Percentiles rank a stretch among this genome's conserved stretches.
Evolutionary conservation across 1,140 invertebrate species (phyloP).

Genomic region (Asbolus verrucosus): DNA sequence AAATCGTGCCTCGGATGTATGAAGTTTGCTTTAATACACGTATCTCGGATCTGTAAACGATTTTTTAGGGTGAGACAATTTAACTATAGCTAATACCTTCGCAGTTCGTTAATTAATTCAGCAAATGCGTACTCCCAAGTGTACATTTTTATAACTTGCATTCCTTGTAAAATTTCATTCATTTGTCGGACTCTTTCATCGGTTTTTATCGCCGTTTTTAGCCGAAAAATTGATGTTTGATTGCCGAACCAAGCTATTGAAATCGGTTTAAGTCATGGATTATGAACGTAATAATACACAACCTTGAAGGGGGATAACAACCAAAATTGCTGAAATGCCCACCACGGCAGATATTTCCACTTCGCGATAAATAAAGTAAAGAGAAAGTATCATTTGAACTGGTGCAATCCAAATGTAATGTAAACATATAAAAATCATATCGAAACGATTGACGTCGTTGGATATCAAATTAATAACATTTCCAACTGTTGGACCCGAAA

Average conservation of each 20-base stretch:
- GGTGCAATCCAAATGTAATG: constrained; percentile 79
- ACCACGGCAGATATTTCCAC: constrained; percentile 80
- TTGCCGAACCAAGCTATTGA: constrained; percentile 55
- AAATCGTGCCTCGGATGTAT: constrained; percentile 78
- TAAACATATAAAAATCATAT: constrained; percentile 71
- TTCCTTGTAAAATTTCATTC: constrained; percentile 72
- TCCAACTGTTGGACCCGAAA: constrained; percentile 80
- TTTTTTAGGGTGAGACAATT: background rate
- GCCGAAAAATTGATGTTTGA: constrained; percentile 66
- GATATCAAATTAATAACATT: constrained; percentile 88
- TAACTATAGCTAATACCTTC: constrained; percentile 47
- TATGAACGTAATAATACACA: too few species aligned
- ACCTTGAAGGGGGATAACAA: constrained; percentile 88
- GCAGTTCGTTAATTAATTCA: constrained; percentile 63
- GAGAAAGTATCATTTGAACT: constrained; percentile 68
- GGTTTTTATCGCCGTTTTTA: constrained; percentile 67
- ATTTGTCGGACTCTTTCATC: constrained; percentile 74
- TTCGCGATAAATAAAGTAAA: constrained; percentile 81
- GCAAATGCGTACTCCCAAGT: constrained; percentile 88
- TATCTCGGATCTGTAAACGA: constrained; percentile 72
- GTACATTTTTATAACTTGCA: constrained; percentile 88
- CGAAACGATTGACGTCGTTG: constrained; percentile 80
- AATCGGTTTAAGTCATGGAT: too few species aligned
- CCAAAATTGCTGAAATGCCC: constrained; percentile 81
- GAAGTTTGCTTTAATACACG: constrained; percentile 75